Percentiles rank a stretch among this genome's conserved stretches.
Conservation (phyloP, 2,888 invertebrate genomes). For the Tinea semifulvella region DNA sequence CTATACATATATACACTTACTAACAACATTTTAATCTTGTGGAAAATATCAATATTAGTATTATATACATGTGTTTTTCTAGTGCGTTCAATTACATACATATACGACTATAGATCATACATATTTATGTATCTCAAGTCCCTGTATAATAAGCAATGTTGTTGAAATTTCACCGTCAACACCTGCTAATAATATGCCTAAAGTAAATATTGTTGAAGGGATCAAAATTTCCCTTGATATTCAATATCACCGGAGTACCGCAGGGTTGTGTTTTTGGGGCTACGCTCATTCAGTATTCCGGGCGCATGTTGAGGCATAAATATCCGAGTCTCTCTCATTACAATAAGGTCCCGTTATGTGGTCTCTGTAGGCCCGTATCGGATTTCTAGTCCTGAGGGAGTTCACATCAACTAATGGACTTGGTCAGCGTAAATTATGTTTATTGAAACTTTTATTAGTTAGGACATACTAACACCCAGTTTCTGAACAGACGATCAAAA, state of each 20-base stretch:
- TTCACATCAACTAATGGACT: slow-evolving; percentile 53
- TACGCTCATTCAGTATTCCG: slow-evolving; percentile 52
- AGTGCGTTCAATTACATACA: no score
- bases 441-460: slow-evolving; percentile 3
- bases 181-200: slow-evolving; percentile 46
- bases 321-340: slow-evolving; percentile 62
- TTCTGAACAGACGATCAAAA: no score
- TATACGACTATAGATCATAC: no score
- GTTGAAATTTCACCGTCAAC: slow-evolving; percentile 27
- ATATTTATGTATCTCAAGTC: no score
- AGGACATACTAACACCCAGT: no score
- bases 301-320: slow-evolving; percentile 56
- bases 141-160: no score
- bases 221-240: slow-evolving; percentile 13
- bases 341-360: slow-evolving; percentile 46
- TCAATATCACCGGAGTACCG: slow-evolving; percentile 14
- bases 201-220: slow-evolving; percentile 37
- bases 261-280: slow-evolving; percentile 20
- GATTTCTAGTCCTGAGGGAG: slow-evolving; percentile 48
- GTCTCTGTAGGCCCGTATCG: slow-evolving; percentile 44
- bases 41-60: no score
- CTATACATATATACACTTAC: no score
- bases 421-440: slow-evolving; percentile 26
- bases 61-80: no score
- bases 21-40: no score